Evolutionary conservation across 2,113 vertebrate species (phyloP), one percentile per base, ranked within the genome.

Genomic region (Promerops cafer): DNA sequence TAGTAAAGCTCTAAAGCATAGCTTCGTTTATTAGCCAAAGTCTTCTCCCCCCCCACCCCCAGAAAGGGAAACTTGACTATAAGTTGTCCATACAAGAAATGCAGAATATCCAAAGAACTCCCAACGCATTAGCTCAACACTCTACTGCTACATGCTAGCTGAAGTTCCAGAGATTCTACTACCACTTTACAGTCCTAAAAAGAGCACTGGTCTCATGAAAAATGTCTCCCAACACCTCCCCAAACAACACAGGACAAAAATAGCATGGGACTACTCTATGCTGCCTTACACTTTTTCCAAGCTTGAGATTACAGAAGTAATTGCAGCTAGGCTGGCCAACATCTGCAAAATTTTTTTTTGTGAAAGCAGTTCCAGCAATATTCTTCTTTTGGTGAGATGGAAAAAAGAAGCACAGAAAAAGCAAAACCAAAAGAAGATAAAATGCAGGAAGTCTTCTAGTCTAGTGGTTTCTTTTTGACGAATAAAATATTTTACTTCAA

Each of bases 171-270:
- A 91, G 84, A 89, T 93, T 94, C 82, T 94, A 44, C 40, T 56
- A 91, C 77, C 4, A 33, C 80, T 97, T 10, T 85, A 64, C 71
- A 92, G 53, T 28, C 89, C 92, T 83, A 93, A 95, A 95, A 96
- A 95, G 94, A 93, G 76, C 66, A 87, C 16, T 76, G 86, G 86
- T 56, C 75, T 93, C 79, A 74, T 49, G 64, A 93, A 95, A 65
- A 89, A 90, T 84, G 68, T 92, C 95, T 94, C 64, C 74, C 74
- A 96, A 96, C 96, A 95, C 95, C 94, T 97, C 89, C 81, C 47
- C 65, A 91, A 94, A 95, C 83, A 93, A 95, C 79, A 93, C 5
- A 44, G 39, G 81, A 92, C 83, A 89, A 96, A 97, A 96, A 97
- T 97, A 97, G 96, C 83, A 90, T 30, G 50, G n/a, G 54, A 65